Evolutionary conservation across 2,888 invertebrate genomes (phyloP).

Genomic region (Platynereis dumerilii): DNA sequence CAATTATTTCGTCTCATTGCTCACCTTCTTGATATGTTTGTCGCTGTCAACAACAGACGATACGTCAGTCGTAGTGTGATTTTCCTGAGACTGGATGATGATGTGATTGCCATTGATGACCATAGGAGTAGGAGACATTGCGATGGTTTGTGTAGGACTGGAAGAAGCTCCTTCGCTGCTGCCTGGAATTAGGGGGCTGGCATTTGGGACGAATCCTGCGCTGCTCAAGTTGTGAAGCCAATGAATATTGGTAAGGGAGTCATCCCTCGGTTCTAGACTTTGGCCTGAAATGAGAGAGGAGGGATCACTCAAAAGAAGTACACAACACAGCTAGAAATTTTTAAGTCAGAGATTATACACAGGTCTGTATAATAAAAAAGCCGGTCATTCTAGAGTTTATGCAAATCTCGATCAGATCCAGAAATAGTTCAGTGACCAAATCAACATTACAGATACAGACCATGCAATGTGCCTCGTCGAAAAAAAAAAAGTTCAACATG

Average conservation of each 20-base stretch:
- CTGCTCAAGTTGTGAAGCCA: conserved; percentile 27
- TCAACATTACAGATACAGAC: no score
- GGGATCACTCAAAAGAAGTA: neutral
- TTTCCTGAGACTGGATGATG: neutral
- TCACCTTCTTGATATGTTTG: conserved; percentile 26
- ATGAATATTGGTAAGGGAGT: conserved; percentile 27
- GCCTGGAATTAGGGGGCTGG: neutral
- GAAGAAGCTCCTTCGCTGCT: neutral
- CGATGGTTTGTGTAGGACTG: neutral
- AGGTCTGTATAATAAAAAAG: no score
- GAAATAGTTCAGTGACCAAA: no score
- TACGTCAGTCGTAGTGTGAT: neutral
- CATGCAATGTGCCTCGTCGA: no score
- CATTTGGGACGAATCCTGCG: conserved; percentile 7
- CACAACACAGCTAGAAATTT: neutral
- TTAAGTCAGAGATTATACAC: no score
- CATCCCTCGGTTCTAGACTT: conserved; percentile 17
- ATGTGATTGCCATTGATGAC: conserved; percentile 1
- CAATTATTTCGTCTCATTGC: no score
- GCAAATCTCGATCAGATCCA: no score
- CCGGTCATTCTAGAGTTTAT: no score
- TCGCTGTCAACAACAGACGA: conserved; percentile 19
- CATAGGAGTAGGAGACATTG: neutral
- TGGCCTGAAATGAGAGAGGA: neutral
- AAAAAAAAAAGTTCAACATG: no score